Conservation (phyloP, 2,113 vertebrate genomes). For the Dromas ardeola region DNA sequence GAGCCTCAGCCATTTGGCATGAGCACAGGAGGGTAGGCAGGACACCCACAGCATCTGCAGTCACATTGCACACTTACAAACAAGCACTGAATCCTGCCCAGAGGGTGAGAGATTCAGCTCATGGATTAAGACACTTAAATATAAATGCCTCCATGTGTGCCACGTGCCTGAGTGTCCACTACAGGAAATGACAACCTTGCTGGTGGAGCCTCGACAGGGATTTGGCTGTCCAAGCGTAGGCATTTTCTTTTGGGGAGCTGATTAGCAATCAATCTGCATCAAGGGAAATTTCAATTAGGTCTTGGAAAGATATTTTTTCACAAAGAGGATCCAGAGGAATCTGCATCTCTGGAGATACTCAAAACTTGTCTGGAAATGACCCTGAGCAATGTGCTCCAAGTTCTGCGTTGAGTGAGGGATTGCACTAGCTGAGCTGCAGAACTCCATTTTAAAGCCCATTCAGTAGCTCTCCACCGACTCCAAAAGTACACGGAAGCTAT, state of each 20-base stretch:
- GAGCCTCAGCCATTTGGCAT: not conserved
- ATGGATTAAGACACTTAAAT: not conserved
- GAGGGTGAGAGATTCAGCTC: not conserved
- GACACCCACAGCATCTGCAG: not conserved
- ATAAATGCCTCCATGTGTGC: not conserved
- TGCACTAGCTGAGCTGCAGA: not conserved
- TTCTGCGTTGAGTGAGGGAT: rapidly evolving
- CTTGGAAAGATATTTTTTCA: not conserved
- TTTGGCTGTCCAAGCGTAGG: not conserved
- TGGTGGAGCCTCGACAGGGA: not conserved
- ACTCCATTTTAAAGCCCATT: not conserved
- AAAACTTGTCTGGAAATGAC: not conserved
- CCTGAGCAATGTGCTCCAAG: not conserved
- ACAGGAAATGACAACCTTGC: not conserved
- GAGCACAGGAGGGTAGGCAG: not conserved
- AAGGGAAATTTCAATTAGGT: not conserved
- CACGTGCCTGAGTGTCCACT: not conserved
- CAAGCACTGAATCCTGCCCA: not conserved
- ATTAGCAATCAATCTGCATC: not conserved
- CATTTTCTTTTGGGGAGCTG: not conserved
- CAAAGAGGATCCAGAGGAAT: not conserved
- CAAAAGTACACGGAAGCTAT: not conserved
- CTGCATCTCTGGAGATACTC: not conserved
- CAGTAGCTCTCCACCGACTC: not conserved
- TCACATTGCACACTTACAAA: not conserved